These are phyloP conservation scores for Diploscapter pachys DNA, from an alignment of 1,140 invertebrate species.

Conservation along the genomic window DNA sequence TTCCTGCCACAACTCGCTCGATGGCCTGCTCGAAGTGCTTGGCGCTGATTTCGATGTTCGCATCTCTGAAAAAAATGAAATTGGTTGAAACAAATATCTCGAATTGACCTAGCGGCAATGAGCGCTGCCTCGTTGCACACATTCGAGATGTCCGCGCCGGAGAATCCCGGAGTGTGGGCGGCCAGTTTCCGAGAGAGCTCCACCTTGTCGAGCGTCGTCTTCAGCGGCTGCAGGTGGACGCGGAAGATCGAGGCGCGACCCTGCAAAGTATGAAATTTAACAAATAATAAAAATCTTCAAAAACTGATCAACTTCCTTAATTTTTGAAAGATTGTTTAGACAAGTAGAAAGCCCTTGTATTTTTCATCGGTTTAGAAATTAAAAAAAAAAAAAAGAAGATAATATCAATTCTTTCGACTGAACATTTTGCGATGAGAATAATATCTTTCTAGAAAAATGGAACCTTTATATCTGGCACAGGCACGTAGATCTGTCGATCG, in stretches of 20 bases:
- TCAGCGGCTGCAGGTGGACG: constrained; percentile 79
- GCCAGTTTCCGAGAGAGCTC: constrained; percentile 89
- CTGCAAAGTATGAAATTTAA: constrained; percentile 29
- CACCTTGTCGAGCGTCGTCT: constrained; percentile 82
- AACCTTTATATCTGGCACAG: constrained; percentile 97
- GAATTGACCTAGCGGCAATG: constrained; percentile 73
- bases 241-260: constrained; percentile 67
- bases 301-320: too few species aligned
- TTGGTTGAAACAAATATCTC: too few species aligned
- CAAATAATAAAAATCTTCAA: too few species aligned
- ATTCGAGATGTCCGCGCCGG: constrained; percentile 94
- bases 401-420: not conserved
- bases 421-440: constrained; percentile 25
- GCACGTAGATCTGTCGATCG: constrained; percentile 95
- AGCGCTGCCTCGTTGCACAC: constrained; percentile 98
- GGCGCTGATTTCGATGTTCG: constrained; percentile 69
- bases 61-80: constrained; percentile 66
- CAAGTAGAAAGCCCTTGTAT: too few species aligned
- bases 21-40: constrained; percentile 97
- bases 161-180: constrained; percentile 88
- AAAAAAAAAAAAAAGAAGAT: not conserved
- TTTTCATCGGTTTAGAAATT: not conserved
- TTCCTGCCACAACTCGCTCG: constrained; percentile 90
- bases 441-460: constrained; percentile 8
- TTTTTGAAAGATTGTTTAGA: too few species aligned